phyloP scores from a whole-genome alignment of 2,888 invertebrate genomes.

The Neoascia interrupta region DNA sequence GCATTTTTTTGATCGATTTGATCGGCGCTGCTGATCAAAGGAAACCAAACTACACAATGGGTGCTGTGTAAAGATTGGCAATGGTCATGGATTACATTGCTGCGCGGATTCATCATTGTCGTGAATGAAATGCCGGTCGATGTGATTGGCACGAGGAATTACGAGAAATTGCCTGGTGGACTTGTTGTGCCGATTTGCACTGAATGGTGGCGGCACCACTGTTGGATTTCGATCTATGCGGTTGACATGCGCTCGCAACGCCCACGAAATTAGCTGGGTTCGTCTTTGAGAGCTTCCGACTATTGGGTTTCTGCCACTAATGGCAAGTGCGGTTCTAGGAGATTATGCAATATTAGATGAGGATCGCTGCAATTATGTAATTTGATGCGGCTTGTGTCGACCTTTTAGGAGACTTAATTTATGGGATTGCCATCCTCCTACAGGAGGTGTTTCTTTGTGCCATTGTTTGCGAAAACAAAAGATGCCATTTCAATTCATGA shows the following conservation, averaged over 20 bases:
- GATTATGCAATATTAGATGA: slow-evolving; percentile 53
- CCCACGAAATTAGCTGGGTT: slow-evolving; percentile 47
- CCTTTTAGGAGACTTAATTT: slow-evolving; percentile 46
- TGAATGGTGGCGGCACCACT: slow-evolving; percentile 41
- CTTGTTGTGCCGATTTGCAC: slow-evolving; percentile 38
- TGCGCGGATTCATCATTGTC: slow-evolving; percentile 51
- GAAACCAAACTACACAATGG: slow-evolving; percentile 70
- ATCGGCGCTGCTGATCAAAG: slow-evolving; percentile 79
- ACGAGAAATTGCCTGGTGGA: slow-evolving; percentile 56
- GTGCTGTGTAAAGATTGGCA: slow-evolving; percentile 62
- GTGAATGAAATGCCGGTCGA: slow-evolving; percentile 47
- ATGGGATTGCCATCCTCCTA: slow-evolving; percentile 5
- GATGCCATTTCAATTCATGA: slow-evolving; percentile 28
- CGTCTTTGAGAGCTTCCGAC: slow-evolving; percentile 63
- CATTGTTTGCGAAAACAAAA: slow-evolving; percentile 55
- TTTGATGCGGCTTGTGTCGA: slow-evolving; percentile 24
- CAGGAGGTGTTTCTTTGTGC: background rate
- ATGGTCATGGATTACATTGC: slow-evolving; percentile 65
- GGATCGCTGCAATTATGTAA: slow-evolving; percentile 29
- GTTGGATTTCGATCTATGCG: slow-evolving; percentile 43
- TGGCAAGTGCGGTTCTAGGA: slow-evolving; percentile 12
- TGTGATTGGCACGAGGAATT: slow-evolving; percentile 64
- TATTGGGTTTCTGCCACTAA: background rate
- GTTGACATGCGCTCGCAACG: slow-evolving; percentile 65
- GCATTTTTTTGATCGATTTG: slow-evolving; percentile 80